phyloP scores from a whole-genome alignment of 2,113 vertebrate genomes.

The Mystacornis crossleyi region DNA sequence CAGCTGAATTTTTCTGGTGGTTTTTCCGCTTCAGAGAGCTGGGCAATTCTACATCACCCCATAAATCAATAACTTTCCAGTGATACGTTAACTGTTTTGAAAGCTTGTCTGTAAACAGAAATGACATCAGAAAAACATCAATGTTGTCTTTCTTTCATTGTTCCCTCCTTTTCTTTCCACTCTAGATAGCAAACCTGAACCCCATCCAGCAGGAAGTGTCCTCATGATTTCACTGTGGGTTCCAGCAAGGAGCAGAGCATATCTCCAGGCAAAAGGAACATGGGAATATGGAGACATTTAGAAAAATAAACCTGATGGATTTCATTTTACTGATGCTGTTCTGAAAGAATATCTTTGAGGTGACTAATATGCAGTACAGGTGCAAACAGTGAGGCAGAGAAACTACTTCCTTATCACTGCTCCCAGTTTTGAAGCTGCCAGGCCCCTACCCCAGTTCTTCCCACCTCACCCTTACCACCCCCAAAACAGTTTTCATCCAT shows the following conservation, averaged over 20 bases:
- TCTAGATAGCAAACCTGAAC: background rate
- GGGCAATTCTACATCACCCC: background rate
- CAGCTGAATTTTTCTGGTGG: background rate
- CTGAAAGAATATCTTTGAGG: background rate
- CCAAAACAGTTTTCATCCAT: background rate
- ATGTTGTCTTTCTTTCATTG: background rate
- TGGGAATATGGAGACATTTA: background rate
- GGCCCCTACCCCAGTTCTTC: background rate
- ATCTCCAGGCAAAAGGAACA: background rate
- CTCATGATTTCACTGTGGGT: background rate
- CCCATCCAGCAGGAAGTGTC: background rate
- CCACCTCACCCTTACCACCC: background rate
- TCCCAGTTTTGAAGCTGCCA: background rate
- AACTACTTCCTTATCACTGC: background rate
- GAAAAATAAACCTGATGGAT: background rate
- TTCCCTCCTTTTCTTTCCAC: background rate
- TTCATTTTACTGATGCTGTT: background rate
- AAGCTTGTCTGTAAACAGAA: background rate
- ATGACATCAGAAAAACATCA: background rate
- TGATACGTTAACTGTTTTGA: background rate
- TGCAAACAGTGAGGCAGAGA: background rate
- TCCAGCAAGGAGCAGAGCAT: background rate
- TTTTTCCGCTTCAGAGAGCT: background rate
- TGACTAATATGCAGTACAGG: accelerated
- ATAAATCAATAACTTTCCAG: background rate